Base-by-base conservation (phyloP, 2,113 vertebrate species). In the Ailurus styani region DNA sequence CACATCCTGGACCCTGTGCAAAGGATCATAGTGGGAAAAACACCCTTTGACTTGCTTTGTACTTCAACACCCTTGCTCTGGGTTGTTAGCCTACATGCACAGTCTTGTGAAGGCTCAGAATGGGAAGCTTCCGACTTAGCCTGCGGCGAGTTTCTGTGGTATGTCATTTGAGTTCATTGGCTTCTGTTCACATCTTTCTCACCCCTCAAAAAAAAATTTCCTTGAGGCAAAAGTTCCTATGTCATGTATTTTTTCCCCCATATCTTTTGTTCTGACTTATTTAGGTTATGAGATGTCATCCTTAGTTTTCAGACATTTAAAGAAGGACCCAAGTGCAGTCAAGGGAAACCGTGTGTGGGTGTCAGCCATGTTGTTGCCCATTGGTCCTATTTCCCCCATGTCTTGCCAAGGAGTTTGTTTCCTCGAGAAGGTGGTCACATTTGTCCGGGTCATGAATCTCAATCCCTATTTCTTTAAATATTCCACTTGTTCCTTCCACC, bases 281-380 rank as follows among this genome's bases (percentile, higher is more conserved):
- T 47, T 72, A 23, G 27, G 72, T 81, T 66, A n/a, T 10, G 7
- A 37, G 29, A 50, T 45, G 90, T 25, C 45, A 37, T 3, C 5
- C 29, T 50, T 40, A 20, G 47, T 93, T 27, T 50, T 73, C 47
- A 50, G 54, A n/a, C 12, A 10, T 72, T 64, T 42, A 27, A 34
- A 75, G 34, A 60, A 72, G 64, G 13, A 27, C n/a, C 7, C 84
- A 21, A 3, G 6, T 2, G 3, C 6, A 27, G 23, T 42, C 0
- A 2, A 62, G 72, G 60, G 7, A 45, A 25, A 47, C 31, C 0
- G 0, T 1, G 13, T 0, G 4, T 21, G 20, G 29, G 2, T 7
- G 6, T 40, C 55, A 34, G 15, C 37, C 52, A 20, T 0, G 11
- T 13, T 14, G 17, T 11, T 13, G 11, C 6, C 15, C 31, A 2